Conservation (phyloP, 2,113 vertebrate genomes). For the Petroica traversi region DNA sequence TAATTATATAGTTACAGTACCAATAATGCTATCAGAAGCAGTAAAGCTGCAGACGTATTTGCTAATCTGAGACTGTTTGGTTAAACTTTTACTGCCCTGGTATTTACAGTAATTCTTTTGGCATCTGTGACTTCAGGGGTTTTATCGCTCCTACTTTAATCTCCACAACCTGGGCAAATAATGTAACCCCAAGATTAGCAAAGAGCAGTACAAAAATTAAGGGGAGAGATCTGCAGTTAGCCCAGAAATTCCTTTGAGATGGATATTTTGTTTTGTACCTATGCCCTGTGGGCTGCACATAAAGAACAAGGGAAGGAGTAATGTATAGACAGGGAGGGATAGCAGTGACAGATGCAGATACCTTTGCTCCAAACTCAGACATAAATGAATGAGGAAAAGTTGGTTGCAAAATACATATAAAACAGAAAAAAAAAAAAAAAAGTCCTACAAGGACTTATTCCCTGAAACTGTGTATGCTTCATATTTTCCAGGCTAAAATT, state of each 20-base stretch:
- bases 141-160: background rate
- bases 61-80: constrained; percentile 1
- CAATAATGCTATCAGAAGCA: background rate
- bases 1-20: background rate
- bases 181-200: background rate
- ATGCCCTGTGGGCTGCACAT: background rate
- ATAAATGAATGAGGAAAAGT: background rate
- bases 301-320: background rate
- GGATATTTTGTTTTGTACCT: background rate
- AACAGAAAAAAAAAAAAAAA: background rate
- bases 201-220: background rate
- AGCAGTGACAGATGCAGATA: background rate
- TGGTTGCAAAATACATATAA: background rate
- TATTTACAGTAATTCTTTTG: constrained; percentile 23
- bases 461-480: background rate
- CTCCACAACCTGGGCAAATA: background rate
- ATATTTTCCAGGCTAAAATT: constrained; percentile 35
- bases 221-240: background rate
- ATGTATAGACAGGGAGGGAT: background rate
- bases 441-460: background rate
- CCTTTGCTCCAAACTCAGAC: background rate
- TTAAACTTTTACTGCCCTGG: constrained; percentile 19
- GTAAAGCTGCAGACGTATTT: constrained; percentile 24
- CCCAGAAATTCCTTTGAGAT: background rate
- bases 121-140: background rate